phyloP scores from a whole-genome alignment of 1,140 invertebrate species.

The Drosophila elegans region DNA sequence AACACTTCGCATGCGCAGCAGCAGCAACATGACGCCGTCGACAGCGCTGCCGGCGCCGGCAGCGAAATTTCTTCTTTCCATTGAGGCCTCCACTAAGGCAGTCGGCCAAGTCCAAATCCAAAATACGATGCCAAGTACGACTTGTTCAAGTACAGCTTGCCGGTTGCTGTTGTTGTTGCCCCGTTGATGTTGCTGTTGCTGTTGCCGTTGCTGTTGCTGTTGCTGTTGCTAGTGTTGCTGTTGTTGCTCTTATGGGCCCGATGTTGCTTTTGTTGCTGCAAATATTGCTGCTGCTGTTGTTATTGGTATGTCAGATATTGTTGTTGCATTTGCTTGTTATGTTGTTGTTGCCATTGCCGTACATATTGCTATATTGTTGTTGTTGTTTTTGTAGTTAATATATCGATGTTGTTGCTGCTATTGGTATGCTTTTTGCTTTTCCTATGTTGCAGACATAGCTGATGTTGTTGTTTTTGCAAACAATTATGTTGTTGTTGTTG shows the following conservation, averaged over 20 bases:
- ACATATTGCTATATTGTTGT: too few relatives aligned
- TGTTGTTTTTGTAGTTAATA: too few relatives aligned
- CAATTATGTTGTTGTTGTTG: not conserved
- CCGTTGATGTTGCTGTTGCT: not conserved
- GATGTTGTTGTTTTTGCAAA: too few relatives aligned
- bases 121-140: slow-evolving; percentile 48
- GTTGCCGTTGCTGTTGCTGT: slow-evolving; percentile 8
- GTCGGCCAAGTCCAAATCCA: slow-evolving; percentile 51
- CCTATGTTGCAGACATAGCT: too few relatives aligned
- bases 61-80: slow-evolving; percentile 77
- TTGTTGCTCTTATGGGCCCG: too few relatives aligned
- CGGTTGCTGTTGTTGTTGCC: slow-evolving; percentile 24
- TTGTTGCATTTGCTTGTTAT: too few relatives aligned
- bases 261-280: too few relatives aligned
- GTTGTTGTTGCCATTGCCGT: too few relatives aligned
- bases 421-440: too few relatives aligned
- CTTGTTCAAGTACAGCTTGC: slow-evolving; percentile 45
- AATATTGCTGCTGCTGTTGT: too few relatives aligned
- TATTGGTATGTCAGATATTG: too few relatives aligned
- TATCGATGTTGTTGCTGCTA: too few relatives aligned
- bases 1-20: slow-evolving; percentile 85
- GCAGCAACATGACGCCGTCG: slow-evolving; percentile 28
- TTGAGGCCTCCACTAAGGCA: slow-evolving; percentile 59
- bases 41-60: slow-evolving; percentile 24
- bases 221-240: slow-evolving; percentile 24